Evolutionary conservation across 2,113 vertebrate genomes (phyloP).

Genomic region (Misgurnus anguillicaudatus): DNA sequence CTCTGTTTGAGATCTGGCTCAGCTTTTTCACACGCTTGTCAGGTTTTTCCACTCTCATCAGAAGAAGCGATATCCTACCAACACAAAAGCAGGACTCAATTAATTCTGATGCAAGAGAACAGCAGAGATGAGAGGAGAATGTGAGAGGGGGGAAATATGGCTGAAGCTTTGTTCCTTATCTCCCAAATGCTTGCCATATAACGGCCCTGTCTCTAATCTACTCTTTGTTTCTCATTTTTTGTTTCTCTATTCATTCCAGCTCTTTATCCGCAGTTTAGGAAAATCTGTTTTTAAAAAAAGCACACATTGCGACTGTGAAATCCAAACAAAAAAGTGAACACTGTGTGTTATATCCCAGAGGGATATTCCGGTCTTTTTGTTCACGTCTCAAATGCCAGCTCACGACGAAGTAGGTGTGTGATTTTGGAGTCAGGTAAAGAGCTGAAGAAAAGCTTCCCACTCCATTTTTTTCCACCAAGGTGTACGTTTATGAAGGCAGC

Average conservation of each 20-base stretch:
- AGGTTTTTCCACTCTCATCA: constrained; percentile 31
- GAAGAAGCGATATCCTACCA: constrained; percentile 39
- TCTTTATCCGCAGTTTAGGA: constrained; percentile 60
- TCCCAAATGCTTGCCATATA: constrained; percentile 51
- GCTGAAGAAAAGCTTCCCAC: neutral
- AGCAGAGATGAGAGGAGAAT: constrained; percentile 43
- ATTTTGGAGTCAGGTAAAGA: constrained; percentile 46
- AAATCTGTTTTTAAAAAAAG: constrained; percentile 47
- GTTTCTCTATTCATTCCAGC: constrained; percentile 55
- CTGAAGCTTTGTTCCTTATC: constrained; percentile 58
- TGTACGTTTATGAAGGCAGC: neutral
- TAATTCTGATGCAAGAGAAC: constrained; percentile 55
- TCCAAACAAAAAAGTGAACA: constrained; percentile 30
- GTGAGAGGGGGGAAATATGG: constrained; percentile 44
- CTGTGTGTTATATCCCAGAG: constrained; percentile 31
- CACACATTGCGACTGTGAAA: constrained; percentile 17
- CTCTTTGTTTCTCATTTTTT: constrained; percentile 59
- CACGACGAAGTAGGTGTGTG: neutral
- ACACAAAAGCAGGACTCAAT: constrained; percentile 64
- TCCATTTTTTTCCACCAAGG: neutral
- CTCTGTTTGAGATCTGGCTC: constrained; percentile 36
- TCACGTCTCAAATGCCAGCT: constrained; percentile 21
- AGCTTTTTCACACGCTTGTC: constrained; percentile 50
- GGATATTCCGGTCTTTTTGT: constrained; percentile 19
- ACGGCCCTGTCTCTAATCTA: constrained; percentile 64